A percentile compares a stretch with the other conserved stretches of the same genome.
Evolutionary conservation across 2,888 invertebrate genomes (phyloP).

Genomic region (Baronia brevicornis): DNA sequence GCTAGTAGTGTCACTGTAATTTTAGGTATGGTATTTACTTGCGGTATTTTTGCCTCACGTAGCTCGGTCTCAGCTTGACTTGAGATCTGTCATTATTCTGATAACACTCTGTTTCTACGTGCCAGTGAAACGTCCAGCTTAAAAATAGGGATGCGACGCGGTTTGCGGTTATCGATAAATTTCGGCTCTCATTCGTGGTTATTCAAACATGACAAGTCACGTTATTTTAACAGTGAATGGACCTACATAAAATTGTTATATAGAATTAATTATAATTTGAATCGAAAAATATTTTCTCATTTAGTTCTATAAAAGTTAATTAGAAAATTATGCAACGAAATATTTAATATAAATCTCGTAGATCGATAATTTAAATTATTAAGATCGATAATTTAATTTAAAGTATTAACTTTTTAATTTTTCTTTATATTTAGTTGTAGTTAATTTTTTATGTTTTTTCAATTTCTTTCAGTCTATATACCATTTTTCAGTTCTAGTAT

Average conservation of each 20-base stretch:
- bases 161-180: conserved; percentile 23
- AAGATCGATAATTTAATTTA: too few species aligned
- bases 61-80: conserved; percentile 39
- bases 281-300: too few species aligned
- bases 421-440: too few species aligned
- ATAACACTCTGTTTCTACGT: conserved; percentile 67
- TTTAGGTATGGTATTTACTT: conserved; percentile 24
- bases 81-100: conserved; percentile 73
- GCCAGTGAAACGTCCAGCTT: conserved; percentile 44
- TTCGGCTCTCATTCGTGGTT: conserved; percentile 14
- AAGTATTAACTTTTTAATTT: too few species aligned
- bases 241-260: too few species aligned
- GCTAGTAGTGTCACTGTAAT: conserved; percentile 13
- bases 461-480: too few species aligned
- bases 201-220: neutral
- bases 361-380: too few species aligned
- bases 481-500: too few species aligned
- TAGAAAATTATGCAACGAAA: conserved; percentile 1
- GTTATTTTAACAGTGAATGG: too few species aligned
- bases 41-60: conserved; percentile 66
- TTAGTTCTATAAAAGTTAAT: conserved; percentile 12
- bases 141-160: conserved; percentile 36
- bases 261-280: too few species aligned
- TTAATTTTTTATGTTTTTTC: too few species aligned
- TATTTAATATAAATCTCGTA: conserved; percentile 3